Percentiles rank a stretch among this genome's conserved stretches.
Conservation (phyloP, 37 sponge, comb jelly and placozoan genomes). For the Mnemiopsis leidyi region DNA sequence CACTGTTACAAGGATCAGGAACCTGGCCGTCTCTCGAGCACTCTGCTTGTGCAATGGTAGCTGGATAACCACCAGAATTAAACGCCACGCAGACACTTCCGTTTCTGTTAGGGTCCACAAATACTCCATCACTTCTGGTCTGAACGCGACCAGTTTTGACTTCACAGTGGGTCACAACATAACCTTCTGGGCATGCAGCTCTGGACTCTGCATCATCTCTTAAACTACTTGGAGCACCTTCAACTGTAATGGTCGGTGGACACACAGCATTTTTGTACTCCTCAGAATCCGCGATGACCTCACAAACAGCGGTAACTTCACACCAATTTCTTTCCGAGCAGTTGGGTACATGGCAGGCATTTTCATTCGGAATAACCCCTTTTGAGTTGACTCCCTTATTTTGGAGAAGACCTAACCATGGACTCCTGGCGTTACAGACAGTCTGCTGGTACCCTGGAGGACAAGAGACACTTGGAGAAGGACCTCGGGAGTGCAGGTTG, state of each 20-base stretch:
- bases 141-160: neutral
- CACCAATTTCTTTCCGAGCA: neutral
- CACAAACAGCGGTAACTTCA: neutral
- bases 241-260: neutral
- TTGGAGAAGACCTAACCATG: neutral
- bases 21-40: neutral
- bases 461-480: neutral
- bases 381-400: neutral
- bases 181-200: neutral
- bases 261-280: neutral
- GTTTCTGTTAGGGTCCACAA: neutral
- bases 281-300: neutral
- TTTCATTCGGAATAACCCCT: neutral
- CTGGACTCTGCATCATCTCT: neutral
- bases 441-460: neutral
- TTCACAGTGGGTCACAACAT: neutral
- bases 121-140: neutral
- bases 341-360: neutral
- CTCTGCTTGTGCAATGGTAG: neutral
- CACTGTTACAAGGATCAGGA: neutral
- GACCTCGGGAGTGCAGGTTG: neutral
- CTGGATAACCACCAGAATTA: neutral
- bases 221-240: neutral
- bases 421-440: neutral
- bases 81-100: neutral